Evolutionary conservation across 2,113 vertebrate genomes (phyloP), one percentile per base, ranked within the genome.

Genomic region (Monarcha castaneiventris): DNA sequence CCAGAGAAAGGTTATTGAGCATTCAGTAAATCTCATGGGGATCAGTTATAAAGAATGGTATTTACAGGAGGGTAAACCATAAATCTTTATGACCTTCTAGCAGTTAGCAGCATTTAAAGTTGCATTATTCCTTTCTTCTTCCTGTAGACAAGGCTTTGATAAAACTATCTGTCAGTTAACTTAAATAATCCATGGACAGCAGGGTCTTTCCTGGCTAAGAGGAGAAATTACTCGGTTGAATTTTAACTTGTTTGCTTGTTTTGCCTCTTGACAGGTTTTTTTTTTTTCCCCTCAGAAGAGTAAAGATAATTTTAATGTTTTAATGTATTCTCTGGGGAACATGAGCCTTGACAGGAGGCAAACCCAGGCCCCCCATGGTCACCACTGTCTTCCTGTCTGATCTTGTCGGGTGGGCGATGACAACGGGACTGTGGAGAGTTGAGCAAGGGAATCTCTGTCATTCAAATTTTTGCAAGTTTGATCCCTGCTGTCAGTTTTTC

Each of bases 11-110:
- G 90, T 96, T 97, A 96, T 92, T 87, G 93, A 95, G 77, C 75
- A 89, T 96, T 96, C 84, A 81, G 85, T 72, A 86, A 77, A 77
- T 97, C 94, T 96, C 94, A 58, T 61, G 96, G 89, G 96, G 87
- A 94, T 97, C 75, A 55, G 80, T 94, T 97, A 79, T 93, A 97
- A 97, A 95, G 94, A 96, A 89, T 96, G 95, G 81, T 96, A 96
- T 97, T 98, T 96, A 96, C 90, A 85, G 64, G 37, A 95, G 83
- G 83, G 92, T 90, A 96, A 97, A 91, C 94, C 80, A 84, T 97
- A 95, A 96, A 97, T 97, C 95, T 93, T 97, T 77, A 74, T 97
- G 95, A 97, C 96, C 96, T 96, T 97, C 95, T 87, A 97, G 90
- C 43, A 91, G 87, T 96, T 93, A 96, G 89, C 68, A 94, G 86